Base-by-base conservation (phyloP, 2,888 invertebrate species). In the Liodrosophila aerea region DNA sequence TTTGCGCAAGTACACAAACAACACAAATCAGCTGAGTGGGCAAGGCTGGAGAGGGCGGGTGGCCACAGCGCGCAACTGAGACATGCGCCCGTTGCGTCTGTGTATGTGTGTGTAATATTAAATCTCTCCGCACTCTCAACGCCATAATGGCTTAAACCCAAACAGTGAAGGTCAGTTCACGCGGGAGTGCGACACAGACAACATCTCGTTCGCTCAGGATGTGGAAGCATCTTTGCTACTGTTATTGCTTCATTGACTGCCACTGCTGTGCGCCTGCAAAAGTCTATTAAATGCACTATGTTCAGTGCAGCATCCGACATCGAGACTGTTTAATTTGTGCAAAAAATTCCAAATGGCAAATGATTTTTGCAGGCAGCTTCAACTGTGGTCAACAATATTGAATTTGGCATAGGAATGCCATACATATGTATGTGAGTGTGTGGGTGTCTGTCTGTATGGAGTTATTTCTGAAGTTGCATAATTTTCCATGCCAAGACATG, bases 1-100 rank as follows among this genome's bases (percentile, higher is more conserved):
- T 73, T 73, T 80, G 77, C 83, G 77, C 85, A 77, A 85, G 78
- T 82, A 81, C 77, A 64, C 49, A 62, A 66, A 67, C 82, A 77
- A 64, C 58, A n/a, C 57, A 46, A 50, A 66, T 62, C 76, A 77
- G 77, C 77, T 85, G 85, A 59, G 59, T 30, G 9, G 11, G 22
- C 7, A 53, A 44, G 50, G 50, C 57, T 41, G 53, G 53, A 15
- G 53, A 49, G 62, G 63, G 73, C 61, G n/a, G n/a, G n/a, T n/a
- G n/a, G n/a, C n/a, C n/a, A n/a, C 4, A 8, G 4, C 22, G 43
- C 22, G 22, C 5, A 53, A 72, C 73, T 44, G 54, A 73, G 57
- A 70, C 73, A 70, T 67, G 69, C 69, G 69, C 73, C 41, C 41
- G 54, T 30, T 61, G 56, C 69, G 59, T 12, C 34, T 52, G 36